These are phyloP conservation scores for Mallateleia sp. DNA, from an alignment of 2,888 invertebrate species.

Conservation along the genomic window DNA sequence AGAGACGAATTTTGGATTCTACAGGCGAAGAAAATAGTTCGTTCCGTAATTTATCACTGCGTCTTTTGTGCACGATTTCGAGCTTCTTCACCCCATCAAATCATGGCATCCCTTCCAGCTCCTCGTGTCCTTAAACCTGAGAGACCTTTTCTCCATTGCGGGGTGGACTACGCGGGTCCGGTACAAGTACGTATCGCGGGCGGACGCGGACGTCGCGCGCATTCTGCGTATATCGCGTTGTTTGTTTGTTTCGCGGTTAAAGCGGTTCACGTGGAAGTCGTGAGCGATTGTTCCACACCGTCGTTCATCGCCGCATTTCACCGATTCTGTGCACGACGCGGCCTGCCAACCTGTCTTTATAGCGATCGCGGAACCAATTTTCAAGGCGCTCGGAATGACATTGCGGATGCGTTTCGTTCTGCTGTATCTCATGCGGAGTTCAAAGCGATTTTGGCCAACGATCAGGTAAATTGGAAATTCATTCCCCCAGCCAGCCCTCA, in stretches of 20 bases:
- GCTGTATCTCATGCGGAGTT: neutral
- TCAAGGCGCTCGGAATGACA: conserved; percentile 11
- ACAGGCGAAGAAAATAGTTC: conserved; percentile 16
- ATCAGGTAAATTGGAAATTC: neutral
- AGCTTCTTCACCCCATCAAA: neutral
- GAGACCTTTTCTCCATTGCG: neutral
- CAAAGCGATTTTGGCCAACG: neutral
- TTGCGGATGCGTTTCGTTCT: no score
- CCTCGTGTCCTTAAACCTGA: neutral
- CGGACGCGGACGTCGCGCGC: conserved; percentile 33
- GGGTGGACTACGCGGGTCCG: neutral
- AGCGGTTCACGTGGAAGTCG: conserved; percentile 55
- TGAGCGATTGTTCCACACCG: conserved; percentile 18
- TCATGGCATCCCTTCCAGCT: neutral
- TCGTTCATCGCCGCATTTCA: conserved; percentile 59
- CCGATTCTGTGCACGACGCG: conserved; percentile 52
- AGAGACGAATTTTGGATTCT: conserved; percentile 48
- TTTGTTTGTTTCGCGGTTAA: conserved; percentile 46
- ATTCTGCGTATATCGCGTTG: conserved; percentile 49
- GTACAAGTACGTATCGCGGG: conserved; percentile 11
- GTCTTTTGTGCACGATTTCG: conserved; percentile 33
- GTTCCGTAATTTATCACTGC: conserved; percentile 46
- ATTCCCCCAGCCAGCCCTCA: neutral
- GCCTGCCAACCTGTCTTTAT: conserved; percentile 29
- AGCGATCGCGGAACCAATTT: conserved; percentile 68